Evolutionary conservation across 2,797 vertebrate genomes (phyloP).

Genomic region (Moxostoma hubbsi): DNA sequence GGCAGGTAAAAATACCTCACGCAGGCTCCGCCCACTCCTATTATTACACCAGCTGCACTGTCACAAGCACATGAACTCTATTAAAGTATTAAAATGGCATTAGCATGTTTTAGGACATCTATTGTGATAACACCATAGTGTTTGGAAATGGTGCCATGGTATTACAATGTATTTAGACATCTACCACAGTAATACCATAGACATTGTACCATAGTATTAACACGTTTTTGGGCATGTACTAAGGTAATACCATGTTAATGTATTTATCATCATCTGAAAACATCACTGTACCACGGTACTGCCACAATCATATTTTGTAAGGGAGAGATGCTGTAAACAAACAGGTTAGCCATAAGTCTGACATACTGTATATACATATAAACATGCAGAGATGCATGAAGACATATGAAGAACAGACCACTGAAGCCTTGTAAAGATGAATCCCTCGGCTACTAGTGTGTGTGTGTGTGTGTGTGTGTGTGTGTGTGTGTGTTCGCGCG

Average conservation of each 20-base stretch:
- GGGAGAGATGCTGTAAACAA: conserved; percentile 1
- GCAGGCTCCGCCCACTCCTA: conserved; percentile 84
- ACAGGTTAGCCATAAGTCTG: not conserved
- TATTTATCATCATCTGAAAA: too few species aligned
- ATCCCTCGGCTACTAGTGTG: conserved; percentile 21
- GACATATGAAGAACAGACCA: conserved; percentile 20
- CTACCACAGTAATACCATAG: not conserved
- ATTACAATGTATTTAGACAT: too few species aligned
- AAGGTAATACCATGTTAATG: too few species aligned
- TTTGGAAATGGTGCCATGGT: too few species aligned
- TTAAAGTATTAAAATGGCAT: not conserved
- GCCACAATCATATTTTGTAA: not conserved
- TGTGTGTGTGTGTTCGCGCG: conserved; percentile 43
- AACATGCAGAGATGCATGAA: conserved; percentile 7
- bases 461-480: conserved; percentile 42
- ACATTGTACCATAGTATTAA: too few species aligned
- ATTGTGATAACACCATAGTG: not conserved
- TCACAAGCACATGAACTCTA: conserved; percentile 4
- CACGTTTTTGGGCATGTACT: too few species aligned
- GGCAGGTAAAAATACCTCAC: conserved; percentile 80
- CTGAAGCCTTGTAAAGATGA: conserved; percentile 15
- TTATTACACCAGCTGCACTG: conserved; percentile 83
- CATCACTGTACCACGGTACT: not conserved
- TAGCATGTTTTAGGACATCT: not conserved
- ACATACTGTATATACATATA: not conserved